Percentiles rank a stretch among this genome's conserved stretches.
Conservation (phyloP, 2,797 vertebrate genomes). For the Pyrocephalus nanus region DNA sequence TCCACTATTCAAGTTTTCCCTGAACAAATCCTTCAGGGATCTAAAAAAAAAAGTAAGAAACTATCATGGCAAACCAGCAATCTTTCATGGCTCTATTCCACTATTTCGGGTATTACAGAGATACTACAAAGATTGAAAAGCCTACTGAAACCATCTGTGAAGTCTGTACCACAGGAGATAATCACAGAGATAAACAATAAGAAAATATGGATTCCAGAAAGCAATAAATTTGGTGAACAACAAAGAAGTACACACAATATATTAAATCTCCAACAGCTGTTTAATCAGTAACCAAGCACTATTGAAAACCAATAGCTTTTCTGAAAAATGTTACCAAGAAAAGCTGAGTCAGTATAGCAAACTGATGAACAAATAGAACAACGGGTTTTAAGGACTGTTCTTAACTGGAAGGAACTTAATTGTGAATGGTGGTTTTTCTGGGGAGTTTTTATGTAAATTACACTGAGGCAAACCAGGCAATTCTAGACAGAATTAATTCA, state of each 20-base stretch:
- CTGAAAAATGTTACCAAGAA: not conserved
- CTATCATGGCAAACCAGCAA: not conserved
- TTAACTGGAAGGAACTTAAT: not conserved
- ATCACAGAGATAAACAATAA: not conserved
- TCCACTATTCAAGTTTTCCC: not conserved
- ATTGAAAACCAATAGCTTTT: not conserved
- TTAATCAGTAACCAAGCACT: not conserved
- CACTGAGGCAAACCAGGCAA: not conserved
- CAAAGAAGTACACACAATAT: not conserved
- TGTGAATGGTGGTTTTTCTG: not conserved
- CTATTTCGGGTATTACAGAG: not conserved
- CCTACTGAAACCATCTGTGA: not conserved
- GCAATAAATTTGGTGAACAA: not conserved
- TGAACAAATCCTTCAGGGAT: not conserved
- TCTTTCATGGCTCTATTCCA: not conserved
- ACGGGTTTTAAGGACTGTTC: not conserved
- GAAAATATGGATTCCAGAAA: not conserved
- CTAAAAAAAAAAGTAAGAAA: not conserved
- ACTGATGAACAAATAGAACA: not conserved
- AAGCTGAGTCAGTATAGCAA: not conserved
- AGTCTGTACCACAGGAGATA: not conserved
- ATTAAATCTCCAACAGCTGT: not conserved
- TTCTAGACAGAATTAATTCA: not conserved
- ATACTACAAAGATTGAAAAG: not conserved
- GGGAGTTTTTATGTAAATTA: rapidly evolving